phyloP scores from a whole-genome alignment of 2,113 vertebrate species.

The Mesembrinibis cayennensis region DNA sequence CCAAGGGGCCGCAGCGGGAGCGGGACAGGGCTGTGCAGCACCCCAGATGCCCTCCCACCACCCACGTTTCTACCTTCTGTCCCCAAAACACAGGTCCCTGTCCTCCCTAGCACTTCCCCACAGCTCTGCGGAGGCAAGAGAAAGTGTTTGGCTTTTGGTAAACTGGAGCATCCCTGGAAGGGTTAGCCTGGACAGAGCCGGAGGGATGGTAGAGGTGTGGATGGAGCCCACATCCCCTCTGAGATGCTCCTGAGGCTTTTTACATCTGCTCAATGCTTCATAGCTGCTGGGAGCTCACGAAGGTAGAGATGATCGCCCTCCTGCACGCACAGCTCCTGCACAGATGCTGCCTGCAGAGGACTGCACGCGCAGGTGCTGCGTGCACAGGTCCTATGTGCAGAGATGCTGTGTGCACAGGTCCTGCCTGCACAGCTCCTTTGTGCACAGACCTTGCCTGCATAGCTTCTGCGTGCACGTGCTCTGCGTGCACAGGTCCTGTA shows the following conservation, averaged over 20 bases:
- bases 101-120: neutral
- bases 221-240: accelerated
- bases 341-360: too few relatives aligned
- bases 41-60: neutral
- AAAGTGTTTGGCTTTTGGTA: accelerated
- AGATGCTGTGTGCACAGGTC: too few relatives aligned
- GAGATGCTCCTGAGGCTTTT: neutral
- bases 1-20: accelerated
- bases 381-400: accelerated
- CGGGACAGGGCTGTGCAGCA: neutral
- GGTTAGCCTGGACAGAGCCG: accelerated
- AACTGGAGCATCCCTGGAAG: neutral
- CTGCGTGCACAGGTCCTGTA: accelerated
- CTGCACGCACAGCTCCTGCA: neutral
- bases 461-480: neutral
- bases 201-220: neutral
- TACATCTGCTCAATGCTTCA: accelerated
- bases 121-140: neutral
- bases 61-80: neutral
- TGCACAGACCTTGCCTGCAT: too few relatives aligned
- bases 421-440: neutral
- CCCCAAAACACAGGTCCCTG: neutral
- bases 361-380: accelerated
- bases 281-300: neutral
- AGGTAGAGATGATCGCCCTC: accelerated